These are phyloP conservation scores for Lagenorhynchus albirostris DNA, from an alignment of 2,113 vertebrate species.

Conservation along the genomic window DNA sequence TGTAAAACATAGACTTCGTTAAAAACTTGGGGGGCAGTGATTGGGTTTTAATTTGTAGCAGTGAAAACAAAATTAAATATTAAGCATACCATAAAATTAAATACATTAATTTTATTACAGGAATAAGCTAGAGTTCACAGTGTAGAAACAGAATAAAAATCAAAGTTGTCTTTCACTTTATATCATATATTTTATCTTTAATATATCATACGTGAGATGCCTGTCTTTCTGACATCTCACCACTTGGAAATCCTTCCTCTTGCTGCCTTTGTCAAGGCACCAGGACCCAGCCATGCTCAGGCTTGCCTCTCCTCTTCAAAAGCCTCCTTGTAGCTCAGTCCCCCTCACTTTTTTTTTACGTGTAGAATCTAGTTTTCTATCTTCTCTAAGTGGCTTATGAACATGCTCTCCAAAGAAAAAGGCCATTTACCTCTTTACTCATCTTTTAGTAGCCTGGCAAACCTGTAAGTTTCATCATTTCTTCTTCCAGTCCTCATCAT, in stretches of 20 bases:
- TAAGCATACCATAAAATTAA: conserved; percentile 22
- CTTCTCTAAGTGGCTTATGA: neutral
- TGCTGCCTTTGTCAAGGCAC: neutral
- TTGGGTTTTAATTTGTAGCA: conserved; percentile 21
- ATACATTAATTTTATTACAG: conserved; percentile 10
- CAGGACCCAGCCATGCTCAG: too few relatives aligned
- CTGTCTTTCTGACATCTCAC: neutral
- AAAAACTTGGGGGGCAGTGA: neutral
- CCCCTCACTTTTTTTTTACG: neutral
- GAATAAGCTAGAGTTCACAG: neutral
- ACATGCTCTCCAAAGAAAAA: neutral
- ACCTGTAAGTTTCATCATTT: neutral
- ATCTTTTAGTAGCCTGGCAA: neutral
- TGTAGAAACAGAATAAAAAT: neutral
- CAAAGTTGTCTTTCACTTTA: neutral
- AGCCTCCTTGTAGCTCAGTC: neutral
- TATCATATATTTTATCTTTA: neutral
- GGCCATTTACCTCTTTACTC: neutral
- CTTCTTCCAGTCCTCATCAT: neutral
- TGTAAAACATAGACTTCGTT: neutral
- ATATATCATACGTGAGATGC: rapidly evolving
- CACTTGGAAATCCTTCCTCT: neutral
- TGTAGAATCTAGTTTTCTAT: neutral
- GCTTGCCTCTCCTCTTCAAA: neutral
- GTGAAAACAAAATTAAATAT: neutral